phyloP scores from a whole-genome alignment of 1,140 invertebrate species.

The Drosophila parvula region DNA sequence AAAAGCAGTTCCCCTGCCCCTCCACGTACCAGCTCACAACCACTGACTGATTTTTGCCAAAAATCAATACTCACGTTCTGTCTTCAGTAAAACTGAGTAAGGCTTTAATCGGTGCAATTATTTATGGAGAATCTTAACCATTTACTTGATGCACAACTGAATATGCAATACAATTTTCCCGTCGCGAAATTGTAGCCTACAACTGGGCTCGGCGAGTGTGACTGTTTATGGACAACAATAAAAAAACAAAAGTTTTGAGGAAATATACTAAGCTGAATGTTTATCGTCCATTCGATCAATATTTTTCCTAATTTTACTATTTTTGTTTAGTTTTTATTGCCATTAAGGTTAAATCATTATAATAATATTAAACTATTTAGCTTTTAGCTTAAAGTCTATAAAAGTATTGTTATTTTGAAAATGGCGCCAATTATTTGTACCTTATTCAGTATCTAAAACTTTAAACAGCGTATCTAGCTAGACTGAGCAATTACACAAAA shows the following conservation, averaged over 20 bases:
- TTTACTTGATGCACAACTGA: constrained; percentile 13
- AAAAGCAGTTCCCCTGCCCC: constrained; percentile 11
- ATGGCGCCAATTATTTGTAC: not conserved
- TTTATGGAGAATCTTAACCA: not conserved
- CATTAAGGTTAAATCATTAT: not conserved
- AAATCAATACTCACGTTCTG: constrained; percentile 73
- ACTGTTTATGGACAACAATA: not conserved
- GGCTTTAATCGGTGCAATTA: constrained; percentile 2
- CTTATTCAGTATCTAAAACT: not conserved
- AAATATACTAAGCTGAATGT: not conserved
- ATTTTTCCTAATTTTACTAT: not conserved
- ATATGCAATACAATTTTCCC: constrained; percentile 30
- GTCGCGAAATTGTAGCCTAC: constrained; percentile 28
- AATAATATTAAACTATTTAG: not conserved
- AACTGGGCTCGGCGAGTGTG: constrained; percentile 10
- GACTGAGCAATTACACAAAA: not conserved
- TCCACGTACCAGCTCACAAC: not conserved
- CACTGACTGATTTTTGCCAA: constrained; percentile 10
- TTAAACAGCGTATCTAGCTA: not conserved
- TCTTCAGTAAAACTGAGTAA: constrained; percentile 1
- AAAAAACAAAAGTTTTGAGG: not conserved
- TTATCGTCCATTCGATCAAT: not conserved
- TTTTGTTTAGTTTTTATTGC: not conserved
- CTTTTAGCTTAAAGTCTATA: not conserved
- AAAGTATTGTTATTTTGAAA: not conserved